Conservation (phyloP, 2,888 invertebrate genomes). For the Bombyx huttoni region DNA sequence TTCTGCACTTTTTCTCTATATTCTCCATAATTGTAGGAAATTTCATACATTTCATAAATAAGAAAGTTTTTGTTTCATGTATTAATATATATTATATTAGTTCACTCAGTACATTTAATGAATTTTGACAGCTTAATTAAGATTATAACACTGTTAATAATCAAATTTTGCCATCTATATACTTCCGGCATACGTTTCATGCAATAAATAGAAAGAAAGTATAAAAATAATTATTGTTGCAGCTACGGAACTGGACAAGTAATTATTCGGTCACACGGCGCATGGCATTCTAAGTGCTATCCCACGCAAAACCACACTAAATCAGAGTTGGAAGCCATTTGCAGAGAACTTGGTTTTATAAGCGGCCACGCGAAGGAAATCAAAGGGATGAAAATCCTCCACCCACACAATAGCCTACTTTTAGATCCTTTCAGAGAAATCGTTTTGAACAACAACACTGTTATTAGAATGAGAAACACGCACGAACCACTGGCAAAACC, state of each 20-base stretch:
- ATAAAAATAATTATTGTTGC: slow-evolving; percentile 11
- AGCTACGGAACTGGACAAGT: slow-evolving; percentile 77
- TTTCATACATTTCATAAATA: no score
- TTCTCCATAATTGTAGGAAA: no score
- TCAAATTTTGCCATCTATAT: no score
- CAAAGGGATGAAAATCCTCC: slow-evolving; percentile 20
- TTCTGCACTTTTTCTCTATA: no score
- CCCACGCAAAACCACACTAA: slow-evolving; percentile 63
- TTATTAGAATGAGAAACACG: slow-evolving; percentile 45
- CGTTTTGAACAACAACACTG: slow-evolving; percentile 45
- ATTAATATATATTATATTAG: no score
- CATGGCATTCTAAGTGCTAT: slow-evolving; percentile 82
- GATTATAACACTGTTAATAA: no score
- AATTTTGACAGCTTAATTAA: no score
- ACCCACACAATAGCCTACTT: slow-evolving; percentile 34
- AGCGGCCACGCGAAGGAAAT: slow-evolving; percentile 66
- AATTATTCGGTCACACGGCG: slow-evolving; percentile 75
- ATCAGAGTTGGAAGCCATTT: slow-evolving; percentile 71
- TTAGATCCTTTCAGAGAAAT: slow-evolving; percentile 48
- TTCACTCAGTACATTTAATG: no score
- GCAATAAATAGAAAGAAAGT: no score
- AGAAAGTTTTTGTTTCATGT: no score
- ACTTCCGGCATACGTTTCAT: no score
- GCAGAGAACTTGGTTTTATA: slow-evolving; percentile 73
- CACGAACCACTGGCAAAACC: slow-evolving; percentile 43